Conservation (phyloP, 2,888 invertebrate species). For the Automeris io region DNA sequence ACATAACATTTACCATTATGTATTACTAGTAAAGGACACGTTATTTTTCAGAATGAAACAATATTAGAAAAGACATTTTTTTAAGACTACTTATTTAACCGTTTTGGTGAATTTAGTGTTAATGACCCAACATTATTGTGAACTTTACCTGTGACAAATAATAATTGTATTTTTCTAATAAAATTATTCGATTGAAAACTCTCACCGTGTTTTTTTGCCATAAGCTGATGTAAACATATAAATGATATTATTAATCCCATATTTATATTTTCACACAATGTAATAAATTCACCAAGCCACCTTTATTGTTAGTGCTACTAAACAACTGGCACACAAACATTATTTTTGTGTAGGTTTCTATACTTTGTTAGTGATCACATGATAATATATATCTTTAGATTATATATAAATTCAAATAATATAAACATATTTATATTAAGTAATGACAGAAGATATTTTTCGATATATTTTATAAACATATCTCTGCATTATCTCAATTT, state of each 20-base stretch:
- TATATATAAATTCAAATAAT: constrained; percentile 6
- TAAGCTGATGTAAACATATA: constrained; percentile 1
- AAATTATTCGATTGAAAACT: no score
- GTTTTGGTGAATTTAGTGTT: no score
- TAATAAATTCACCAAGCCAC: constrained; percentile 38
- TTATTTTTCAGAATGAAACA: no score
- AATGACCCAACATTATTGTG: no score
- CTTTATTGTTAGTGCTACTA: constrained; percentile 28
- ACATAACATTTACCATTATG: no score
- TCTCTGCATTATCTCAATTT: neutral
- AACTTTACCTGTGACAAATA: no score
- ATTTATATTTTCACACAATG: constrained; percentile 10
- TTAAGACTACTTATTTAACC: no score
- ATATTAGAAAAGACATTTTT: no score
- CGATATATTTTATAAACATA: neutral
- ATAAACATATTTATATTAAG: neutral
- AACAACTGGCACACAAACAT: constrained; percentile 12
- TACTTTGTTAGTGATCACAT: constrained; percentile 6
- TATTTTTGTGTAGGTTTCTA: constrained; percentile 3
- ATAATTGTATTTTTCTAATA: no score
- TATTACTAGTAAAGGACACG: no score
- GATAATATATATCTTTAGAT: constrained; percentile 1
- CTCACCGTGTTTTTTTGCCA: constrained; percentile 1
- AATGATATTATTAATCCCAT: constrained; percentile 2
- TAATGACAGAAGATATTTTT: neutral